These are phyloP conservation scores for Ceuthmochares aereus DNA, from an alignment of 2,113 vertebrate genomes.

Conservation along the genomic window DNA sequence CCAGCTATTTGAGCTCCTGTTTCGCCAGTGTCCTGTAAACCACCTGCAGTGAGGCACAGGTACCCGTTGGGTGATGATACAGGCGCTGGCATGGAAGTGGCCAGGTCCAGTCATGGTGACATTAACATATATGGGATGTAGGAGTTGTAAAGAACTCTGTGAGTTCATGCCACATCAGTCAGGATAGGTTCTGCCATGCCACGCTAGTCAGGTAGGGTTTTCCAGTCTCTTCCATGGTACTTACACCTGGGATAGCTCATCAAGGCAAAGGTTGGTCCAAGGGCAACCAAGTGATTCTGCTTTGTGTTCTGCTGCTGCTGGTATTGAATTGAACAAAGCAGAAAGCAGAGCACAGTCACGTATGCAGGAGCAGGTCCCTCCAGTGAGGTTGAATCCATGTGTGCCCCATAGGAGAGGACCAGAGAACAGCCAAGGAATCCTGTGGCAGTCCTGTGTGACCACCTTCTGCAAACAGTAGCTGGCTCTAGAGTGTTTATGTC, in stretches of 20 bases:
- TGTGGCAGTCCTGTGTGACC: background rate
- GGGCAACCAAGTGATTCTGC: rapidly evolving
- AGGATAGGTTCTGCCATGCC: background rate
- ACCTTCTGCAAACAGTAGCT: rapidly evolving
- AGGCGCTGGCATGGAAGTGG: rapidly evolving
- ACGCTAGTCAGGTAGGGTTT: background rate
- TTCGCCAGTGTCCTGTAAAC: rapidly evolving
- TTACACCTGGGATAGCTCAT: background rate
- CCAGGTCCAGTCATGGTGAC: rapidly evolving
- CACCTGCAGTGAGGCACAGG: background rate
- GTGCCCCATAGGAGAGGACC: background rate
- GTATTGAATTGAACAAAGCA: background rate
- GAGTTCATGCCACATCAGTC: background rate
- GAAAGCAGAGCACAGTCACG: rapidly evolving
- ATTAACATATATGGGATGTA: rapidly evolving
- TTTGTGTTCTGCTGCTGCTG: background rate
- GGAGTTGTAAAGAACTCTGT: rapidly evolving
- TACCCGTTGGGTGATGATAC: rapidly evolving
- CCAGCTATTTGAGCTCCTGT: background rate
- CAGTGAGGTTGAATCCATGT: rapidly evolving
- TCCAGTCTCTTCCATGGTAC: background rate
- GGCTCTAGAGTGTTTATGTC: too few species aligned
- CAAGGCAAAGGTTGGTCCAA: background rate
- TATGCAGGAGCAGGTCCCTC: background rate
- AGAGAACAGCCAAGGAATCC: background rate